phyloP scores from a whole-genome alignment of 2,888 invertebrate genomes.

The Pachycephus smyrnensis region DNA sequence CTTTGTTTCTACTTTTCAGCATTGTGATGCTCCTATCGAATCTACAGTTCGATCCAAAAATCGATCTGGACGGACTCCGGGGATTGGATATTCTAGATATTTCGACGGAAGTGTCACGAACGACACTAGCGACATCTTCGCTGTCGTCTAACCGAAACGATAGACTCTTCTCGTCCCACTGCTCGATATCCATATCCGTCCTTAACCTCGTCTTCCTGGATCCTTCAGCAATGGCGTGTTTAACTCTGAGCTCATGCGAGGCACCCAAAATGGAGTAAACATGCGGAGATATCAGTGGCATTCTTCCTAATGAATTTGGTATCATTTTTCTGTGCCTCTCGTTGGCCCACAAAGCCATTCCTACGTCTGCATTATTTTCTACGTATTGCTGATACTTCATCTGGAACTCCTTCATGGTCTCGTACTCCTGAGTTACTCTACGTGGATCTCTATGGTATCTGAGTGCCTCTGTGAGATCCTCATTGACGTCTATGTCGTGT shows the following conservation, averaged over 20 bases:
- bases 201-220: conserved; percentile 12
- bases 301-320: conserved; percentile 29
- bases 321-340: conserved; percentile 25
- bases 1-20: conserved; percentile 19
- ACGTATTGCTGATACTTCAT: conserved; percentile 32
- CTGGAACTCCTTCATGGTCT: conserved; percentile 33
- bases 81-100: conserved; percentile 12
- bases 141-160: conserved; percentile 33
- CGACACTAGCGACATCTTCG: too few relatives aligned
- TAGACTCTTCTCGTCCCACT: conserved; percentile 28
- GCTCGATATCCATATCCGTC: conserved; percentile 10
- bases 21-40: conserved; percentile 29
- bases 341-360: conserved; percentile 24
- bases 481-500: conserved; percentile 12
- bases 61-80: conserved; percentile 9
- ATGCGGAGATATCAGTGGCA: conserved; percentile 29
- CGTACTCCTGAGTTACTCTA: conserved; percentile 28
- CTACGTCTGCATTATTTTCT: conserved; percentile 33
- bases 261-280: conserved; percentile 41
- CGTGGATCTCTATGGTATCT: conserved; percentile 31
- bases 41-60: conserved; percentile 9
- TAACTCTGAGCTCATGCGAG: conserved; percentile 41
- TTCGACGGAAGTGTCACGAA: background rate
- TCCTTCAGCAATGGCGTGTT: conserved; percentile 34
- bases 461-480: conserved; percentile 5